Base-by-base conservation (phyloP, 1,140 invertebrate genomes). In the Sycobia sp. region DNA sequence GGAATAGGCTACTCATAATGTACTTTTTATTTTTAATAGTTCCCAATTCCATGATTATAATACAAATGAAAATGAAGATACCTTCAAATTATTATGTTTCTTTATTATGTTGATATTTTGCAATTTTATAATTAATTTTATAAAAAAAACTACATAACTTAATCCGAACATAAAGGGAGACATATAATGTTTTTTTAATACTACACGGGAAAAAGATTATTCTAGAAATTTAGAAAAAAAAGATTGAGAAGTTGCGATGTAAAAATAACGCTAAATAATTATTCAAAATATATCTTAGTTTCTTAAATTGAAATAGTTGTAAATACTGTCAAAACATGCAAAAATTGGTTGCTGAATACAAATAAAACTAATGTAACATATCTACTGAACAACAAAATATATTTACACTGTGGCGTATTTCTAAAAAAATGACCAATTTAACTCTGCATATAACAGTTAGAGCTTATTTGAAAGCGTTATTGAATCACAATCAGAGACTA, bases 391-490 rank as follows among this genome's bases (percentile, higher is more conserved):
- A 18, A 16, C 36, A 46, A n/a, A n/a, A n/a, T n/a, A 11, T 46
- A 62, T 47, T 57, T 65, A 64, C 70, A 67, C 60, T 65, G 43
- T 39, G 38, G 66, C 44, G 58, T 63, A 41, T 46, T 49, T 59
- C 58, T 39, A 38, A 38, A 27, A 62, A 51, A 56, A 61, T 34
- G 47, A 51, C 66, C 68, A 71, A 68, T 68, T 72, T 71, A 41
- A 72, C 63, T 71, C 66, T 67, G 70, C 62, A 63, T 70, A 69
- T 32, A 63, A 63, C 18, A 13, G 44, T 25, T 20, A 20, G 39
- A 46, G 10, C 34, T 54, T 11, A 36, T 5, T 56, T 55, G 25
- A 39, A 60, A 34, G 41, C 32, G 20, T 59, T 53, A 23, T 27
- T 39, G 36, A 63, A 62, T 62, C 39, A 60, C 27, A 4, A 44